Conservation (phyloP, 1,140 invertebrate genomes). For the Anastrepha ludens region DNA sequence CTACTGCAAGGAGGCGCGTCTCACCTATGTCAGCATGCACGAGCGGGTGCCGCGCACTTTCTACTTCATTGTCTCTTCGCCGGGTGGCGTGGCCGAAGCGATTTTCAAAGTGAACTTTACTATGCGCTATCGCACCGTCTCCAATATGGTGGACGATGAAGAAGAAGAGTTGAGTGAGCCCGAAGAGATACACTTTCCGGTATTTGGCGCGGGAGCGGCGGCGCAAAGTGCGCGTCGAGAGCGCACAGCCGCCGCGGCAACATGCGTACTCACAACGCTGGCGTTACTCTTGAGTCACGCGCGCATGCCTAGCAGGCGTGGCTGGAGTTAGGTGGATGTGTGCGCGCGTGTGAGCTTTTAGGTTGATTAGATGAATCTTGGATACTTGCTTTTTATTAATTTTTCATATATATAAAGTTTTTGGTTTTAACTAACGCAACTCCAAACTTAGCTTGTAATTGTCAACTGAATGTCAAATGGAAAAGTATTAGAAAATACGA, state of each 20-base stretch:
- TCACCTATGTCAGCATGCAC: slow-evolving; percentile 74
- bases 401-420: neutral
- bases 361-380: neutral
- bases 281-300: neutral
- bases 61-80: slow-evolving; percentile 73
- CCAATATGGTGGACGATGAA: slow-evolving; percentile 71
- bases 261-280: neutral
- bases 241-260: neutral
- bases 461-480: neutral
- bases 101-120: slow-evolving; percentile 73
- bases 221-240: slow-evolving; percentile 1
- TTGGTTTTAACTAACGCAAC: neutral
- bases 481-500: slow-evolving; percentile 19
- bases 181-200: slow-evolving; percentile 73
- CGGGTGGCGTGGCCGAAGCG: slow-evolving; percentile 72
- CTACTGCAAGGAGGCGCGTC: slow-evolving; percentile 73
- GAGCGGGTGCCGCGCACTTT: slow-evolving; percentile 72
- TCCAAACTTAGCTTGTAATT: slow-evolving; percentile 16
- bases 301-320: neutral
- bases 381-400: neutral
- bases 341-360: neutral
- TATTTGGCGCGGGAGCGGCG: slow-evolving; percentile 61
- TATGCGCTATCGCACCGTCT: slow-evolving; percentile 69
- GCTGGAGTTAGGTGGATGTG: slow-evolving; percentile 34
- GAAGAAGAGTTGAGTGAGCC: slow-evolving; percentile 72